Conservation (phyloP, 2,113 vertebrate species). For the Nymphicus hollandicus region DNA sequence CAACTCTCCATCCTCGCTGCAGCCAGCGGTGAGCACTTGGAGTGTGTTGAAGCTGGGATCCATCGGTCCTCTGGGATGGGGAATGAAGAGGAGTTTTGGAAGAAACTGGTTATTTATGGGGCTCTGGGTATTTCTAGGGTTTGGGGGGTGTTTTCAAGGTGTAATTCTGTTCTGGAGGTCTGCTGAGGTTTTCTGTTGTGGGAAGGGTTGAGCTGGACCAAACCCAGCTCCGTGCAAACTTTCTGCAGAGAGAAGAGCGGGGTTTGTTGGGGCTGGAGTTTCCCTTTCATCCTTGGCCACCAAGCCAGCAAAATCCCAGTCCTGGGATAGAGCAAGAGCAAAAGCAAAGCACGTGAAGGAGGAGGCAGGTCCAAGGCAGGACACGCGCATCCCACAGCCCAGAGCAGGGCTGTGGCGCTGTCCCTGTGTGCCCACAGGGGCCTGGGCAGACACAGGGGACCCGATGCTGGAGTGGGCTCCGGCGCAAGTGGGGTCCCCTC, state of each 20-base stretch:
- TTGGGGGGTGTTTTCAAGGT: background rate
- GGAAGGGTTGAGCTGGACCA: background rate
- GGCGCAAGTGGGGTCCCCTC: background rate
- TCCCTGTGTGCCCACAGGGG: background rate
- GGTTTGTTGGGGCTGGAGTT: background rate
- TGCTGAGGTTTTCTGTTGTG: background rate
- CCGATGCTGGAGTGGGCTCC: background rate
- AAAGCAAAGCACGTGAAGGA: background rate
- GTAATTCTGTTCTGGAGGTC: background rate
- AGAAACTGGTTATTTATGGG: background rate
- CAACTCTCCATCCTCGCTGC: background rate
- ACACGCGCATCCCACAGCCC: background rate
- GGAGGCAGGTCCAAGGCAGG: background rate
- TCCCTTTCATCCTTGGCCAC: background rate
- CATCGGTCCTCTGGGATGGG: background rate
- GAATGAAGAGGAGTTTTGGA: background rate
- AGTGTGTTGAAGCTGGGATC: background rate
- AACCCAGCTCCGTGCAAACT: background rate
- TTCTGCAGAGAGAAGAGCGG: background rate
- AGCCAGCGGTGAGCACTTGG: background rate
- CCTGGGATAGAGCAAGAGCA: fast-evolving
- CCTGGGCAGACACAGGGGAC: background rate
- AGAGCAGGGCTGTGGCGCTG: background rate
- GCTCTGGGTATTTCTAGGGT: background rate
- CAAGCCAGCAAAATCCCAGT: background rate